phyloP scores from a whole-genome alignment of 2,113 vertebrate genomes.

The Cyphomyrus discorhynchus region DNA sequence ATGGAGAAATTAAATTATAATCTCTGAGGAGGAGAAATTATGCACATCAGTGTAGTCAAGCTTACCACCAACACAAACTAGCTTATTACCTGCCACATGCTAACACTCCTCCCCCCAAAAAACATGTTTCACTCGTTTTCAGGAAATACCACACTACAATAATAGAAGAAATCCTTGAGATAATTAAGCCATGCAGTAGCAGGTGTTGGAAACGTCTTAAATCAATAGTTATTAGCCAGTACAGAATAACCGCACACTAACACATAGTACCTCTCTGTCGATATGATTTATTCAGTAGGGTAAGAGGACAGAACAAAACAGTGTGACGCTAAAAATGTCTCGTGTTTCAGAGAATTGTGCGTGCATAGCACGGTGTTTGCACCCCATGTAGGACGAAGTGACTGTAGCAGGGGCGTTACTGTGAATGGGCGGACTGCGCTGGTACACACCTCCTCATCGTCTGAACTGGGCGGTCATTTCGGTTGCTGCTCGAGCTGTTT shows the following conservation, averaged over 20 bases:
- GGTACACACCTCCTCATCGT: not conserved
- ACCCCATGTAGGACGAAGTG: not conserved
- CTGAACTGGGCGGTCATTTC: not conserved
- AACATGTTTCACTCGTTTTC: not conserved
- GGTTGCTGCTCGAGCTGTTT: not conserved
- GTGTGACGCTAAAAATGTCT: not conserved
- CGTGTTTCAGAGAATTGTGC: not conserved
- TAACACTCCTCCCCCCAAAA: not conserved
- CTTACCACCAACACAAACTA: not conserved
- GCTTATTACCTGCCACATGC: not conserved
- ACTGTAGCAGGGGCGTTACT: not conserved
- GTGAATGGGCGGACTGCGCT: not conserved
- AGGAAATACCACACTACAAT: not conserved
- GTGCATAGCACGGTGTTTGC: not conserved
- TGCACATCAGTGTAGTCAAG: not conserved
- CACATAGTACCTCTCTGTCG: not conserved
- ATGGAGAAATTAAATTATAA: slow-evolving; percentile 3
- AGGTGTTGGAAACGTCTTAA: not conserved
- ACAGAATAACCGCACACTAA: not conserved
- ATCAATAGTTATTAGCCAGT: not conserved
- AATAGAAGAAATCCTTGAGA: not conserved
- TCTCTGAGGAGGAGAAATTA: not conserved
- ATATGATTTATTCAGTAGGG: not conserved
- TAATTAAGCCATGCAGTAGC: not conserved
- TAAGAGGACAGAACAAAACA: not conserved